Evolutionary conservation across 2,797 vertebrate genomes (phyloP).

Genomic region (Discoglossus pictus): DNA sequence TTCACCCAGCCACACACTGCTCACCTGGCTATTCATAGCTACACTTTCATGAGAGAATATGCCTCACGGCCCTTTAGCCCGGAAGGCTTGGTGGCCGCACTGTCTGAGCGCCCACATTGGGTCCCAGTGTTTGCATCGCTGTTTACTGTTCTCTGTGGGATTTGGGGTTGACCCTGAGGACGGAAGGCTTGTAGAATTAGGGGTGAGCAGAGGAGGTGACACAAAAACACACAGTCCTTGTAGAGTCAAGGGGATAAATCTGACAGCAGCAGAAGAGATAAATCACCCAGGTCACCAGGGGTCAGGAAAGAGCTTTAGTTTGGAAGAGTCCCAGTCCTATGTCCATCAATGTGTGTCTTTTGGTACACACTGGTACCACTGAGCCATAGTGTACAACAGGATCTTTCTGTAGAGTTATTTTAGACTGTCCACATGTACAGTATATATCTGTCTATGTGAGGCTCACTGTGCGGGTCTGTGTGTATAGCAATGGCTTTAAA

Average conservation of each 20-base stretch:
- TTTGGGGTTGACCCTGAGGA: constrained; percentile 72
- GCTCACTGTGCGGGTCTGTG: too few relatives aligned
- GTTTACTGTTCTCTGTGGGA: constrained; percentile 80
- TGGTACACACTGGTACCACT: not conserved
- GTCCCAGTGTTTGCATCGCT: constrained; percentile 53
- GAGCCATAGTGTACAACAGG: constrained; percentile 1
- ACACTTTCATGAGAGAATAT: constrained; percentile 37
- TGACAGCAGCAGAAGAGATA: constrained; percentile 70
- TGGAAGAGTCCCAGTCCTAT: constrained; percentile 69
- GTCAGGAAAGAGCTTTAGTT: constrained; percentile 77
- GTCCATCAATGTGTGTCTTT: constrained; percentile 9
- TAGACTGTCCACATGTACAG: not conserved
- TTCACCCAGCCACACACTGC: constrained; percentile 37
- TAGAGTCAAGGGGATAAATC: constrained; percentile 71
- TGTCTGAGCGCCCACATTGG: constrained; percentile 49
- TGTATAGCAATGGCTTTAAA: too few relatives aligned
- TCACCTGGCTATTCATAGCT: constrained; percentile 52
- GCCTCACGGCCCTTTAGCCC: constrained; percentile 41
- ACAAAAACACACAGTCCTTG: constrained; percentile 71
- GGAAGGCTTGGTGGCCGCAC: constrained; percentile 46
- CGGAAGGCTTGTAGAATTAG: constrained; percentile 60
- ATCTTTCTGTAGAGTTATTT: constrained; percentile 9
- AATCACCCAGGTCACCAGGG: constrained; percentile 78
- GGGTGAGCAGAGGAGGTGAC: constrained; percentile 53
- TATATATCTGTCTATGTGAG: not conserved